Percentiles rank a stretch among this genome's conserved stretches.
phyloP scores from a whole-genome alignment of 2,797 vertebrate species.

The Sebastes goodei region DNA sequence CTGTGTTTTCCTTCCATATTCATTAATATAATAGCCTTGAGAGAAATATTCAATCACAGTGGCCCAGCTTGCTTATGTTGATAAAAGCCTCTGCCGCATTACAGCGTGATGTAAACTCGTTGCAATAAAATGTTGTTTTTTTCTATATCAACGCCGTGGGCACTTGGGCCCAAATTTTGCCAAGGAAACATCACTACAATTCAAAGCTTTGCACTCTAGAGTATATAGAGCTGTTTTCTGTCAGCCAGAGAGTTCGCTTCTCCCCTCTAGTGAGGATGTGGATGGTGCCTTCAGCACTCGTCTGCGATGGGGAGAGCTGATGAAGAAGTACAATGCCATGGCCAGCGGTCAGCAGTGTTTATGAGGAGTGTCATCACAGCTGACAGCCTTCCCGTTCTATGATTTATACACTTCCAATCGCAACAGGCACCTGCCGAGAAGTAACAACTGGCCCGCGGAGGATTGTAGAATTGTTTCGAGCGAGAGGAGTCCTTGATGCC shows the following conservation, averaged over 20 bases:
- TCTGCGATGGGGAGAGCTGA: slow-evolving; percentile 59
- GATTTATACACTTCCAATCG: slow-evolving; percentile 78
- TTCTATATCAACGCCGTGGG: slow-evolving; percentile 45
- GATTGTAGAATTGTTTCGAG: slow-evolving; percentile 63
- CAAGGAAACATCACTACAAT: slow-evolving; percentile 61
- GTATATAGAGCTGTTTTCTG: slow-evolving; percentile 33
- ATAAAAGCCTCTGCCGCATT: slow-evolving; percentile 66
- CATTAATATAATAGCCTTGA: slow-evolving; percentile 70
- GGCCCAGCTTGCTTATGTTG: slow-evolving; percentile 58
- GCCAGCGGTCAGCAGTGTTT: slow-evolving; percentile 79
- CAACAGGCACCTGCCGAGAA: slow-evolving; percentile 65
- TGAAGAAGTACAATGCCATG: slow-evolving; percentile 75
- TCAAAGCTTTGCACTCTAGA: slow-evolving; percentile 46
- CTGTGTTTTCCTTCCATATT: slow-evolving; percentile 58
- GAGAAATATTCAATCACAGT: slow-evolving; percentile 66
- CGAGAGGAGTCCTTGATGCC: slow-evolving; percentile 67
- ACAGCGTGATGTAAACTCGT: slow-evolving; percentile 73
- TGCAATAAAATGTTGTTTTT: slow-evolving; percentile 70
- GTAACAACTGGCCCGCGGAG: slow-evolving; percentile 68
- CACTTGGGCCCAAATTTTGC: slow-evolving; percentile 54
- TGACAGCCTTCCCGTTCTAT: slow-evolving; percentile 69
- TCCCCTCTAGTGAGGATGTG: slow-evolving; percentile 39
- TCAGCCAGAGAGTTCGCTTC: slow-evolving; percentile 21
- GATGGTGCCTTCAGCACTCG: slow-evolving; percentile 52
- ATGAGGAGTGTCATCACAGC: slow-evolving; percentile 74